Percentiles rank a stretch among this genome's conserved stretches.
These are phyloP conservation scores for Gephyroberyx darwinii DNA, from an alignment of 2,797 vertebrate genomes.

Conservation along the genomic window DNA sequence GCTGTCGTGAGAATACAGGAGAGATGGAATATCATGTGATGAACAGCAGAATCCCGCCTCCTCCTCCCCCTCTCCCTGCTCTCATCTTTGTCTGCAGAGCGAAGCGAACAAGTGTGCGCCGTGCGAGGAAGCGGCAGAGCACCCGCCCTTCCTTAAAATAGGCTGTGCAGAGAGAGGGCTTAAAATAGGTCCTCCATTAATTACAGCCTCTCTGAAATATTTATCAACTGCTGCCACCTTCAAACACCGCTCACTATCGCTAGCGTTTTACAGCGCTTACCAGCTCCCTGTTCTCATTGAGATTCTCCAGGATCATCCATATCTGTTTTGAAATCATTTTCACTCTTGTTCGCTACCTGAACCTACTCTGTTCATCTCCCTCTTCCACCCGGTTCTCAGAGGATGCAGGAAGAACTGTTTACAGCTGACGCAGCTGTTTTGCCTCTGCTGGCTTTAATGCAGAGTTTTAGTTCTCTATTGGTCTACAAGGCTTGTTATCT, in stretches of 20 bases:
- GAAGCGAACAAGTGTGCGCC: constrained; percentile 55
- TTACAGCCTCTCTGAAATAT: constrained; percentile 78
- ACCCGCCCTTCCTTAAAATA: constrained; percentile 75
- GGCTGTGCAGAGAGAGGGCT: constrained; percentile 69
- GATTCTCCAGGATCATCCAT: constrained; percentile 47
- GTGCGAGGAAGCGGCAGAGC: constrained; percentile 56
- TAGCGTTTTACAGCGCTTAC: constrained; percentile 48
- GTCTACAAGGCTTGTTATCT: constrained; percentile 17
- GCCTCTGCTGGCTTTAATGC: constrained; percentile 16
- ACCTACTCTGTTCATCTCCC: constrained; percentile 1
- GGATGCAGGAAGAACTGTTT: constrained; percentile 12
- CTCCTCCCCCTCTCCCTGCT: constrained; percentile 40
- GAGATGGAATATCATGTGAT: constrained; percentile 64
- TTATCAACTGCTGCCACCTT: constrained; percentile 71
- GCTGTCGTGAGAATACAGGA: constrained; percentile 38
- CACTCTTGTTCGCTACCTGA: constrained; percentile 19
- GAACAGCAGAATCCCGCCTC: constrained; percentile 47
- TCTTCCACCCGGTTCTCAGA: constrained; percentile 2
- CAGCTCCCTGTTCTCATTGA: constrained; percentile 37
- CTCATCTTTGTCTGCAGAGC: constrained; percentile 69
- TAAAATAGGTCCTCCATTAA: constrained; percentile 81
- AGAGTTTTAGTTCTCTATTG: constrained; percentile 20
- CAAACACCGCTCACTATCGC: constrained; percentile 56
- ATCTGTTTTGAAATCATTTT: constrained; percentile 32
- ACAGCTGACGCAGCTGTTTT: constrained; percentile 10